Percentiles rank a stretch among this genome's conserved stretches.
These are phyloP conservation scores for Cirrhinus molitorella DNA, from an alignment of 2,797 vertebrate species.

Conservation along the genomic window DNA sequence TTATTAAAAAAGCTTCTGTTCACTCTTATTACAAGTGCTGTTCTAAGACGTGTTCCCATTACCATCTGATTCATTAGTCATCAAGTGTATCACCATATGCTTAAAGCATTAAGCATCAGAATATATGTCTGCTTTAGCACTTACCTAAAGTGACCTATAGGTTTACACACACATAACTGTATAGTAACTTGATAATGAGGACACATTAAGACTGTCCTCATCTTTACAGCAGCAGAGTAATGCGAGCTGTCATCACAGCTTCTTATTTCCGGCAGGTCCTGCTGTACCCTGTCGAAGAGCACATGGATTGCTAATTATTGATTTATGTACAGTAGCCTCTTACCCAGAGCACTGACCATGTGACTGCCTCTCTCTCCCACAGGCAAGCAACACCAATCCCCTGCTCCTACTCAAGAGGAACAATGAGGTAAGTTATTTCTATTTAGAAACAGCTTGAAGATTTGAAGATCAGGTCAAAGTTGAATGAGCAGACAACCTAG, in stretches of 20 bases:
- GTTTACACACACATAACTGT: conserved; percentile 9
- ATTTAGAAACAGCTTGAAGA: neutral
- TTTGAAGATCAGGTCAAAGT: neutral
- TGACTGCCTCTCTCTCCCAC: conserved; percentile 61
- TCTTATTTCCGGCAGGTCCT: conserved; percentile 23
- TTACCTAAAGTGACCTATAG: conserved; percentile 24
- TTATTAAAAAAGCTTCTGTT: neutral
- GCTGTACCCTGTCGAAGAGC: neutral
- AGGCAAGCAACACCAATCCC: conserved; percentile 86
- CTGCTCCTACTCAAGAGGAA: conserved; percentile 88
- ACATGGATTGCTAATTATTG: conserved; percentile 18
- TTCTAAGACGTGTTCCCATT: neutral
- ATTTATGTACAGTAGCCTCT: conserved; percentile 7
- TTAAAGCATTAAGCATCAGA: conserved; percentile 28
- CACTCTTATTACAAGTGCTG: neutral
- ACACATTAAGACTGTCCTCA: neutral
- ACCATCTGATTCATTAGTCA: conserved; percentile 36
- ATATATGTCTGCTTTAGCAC: neutral
- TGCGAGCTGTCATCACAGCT: conserved; percentile 5
- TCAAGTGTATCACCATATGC: conserved; percentile 24
- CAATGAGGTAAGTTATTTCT: conserved; percentile 84
- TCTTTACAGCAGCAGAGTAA: neutral
- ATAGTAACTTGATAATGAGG: conserved; percentile 1
- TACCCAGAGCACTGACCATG: conserved; percentile 40
- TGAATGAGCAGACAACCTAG: neutral